Conservation (phyloP, 2,113 vertebrate species). For the Agelaius tricolor region DNA sequence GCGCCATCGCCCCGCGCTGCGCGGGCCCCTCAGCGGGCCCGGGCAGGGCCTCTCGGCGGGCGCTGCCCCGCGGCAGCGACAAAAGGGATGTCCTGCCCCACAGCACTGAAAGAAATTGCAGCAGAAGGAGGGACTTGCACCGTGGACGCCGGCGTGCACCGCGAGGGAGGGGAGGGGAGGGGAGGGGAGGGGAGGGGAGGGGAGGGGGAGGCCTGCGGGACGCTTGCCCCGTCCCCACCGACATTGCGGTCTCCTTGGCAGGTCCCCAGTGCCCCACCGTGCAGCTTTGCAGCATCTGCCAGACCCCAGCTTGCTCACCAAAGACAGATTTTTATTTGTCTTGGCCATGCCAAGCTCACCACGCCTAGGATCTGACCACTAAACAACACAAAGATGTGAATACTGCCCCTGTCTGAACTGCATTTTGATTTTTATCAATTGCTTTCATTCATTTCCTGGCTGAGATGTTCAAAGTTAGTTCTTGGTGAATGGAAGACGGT, state of each 20-base stretch:
- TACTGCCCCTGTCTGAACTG: background rate
- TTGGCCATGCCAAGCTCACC: rapidly evolving
- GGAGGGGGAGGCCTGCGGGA: background rate
- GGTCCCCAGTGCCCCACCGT: background rate
- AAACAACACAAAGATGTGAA: background rate
- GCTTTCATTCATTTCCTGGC: background rate
- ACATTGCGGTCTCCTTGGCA: background rate
- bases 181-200: background rate
- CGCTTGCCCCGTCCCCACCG: rapidly evolving
- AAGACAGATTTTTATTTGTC: background rate
- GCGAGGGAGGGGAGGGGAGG: background rate
- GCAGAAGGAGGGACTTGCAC: too few species aligned
- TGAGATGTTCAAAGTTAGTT: background rate
- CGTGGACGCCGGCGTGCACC: background rate
- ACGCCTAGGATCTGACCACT: rapidly evolving
- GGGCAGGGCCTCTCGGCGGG: background rate
- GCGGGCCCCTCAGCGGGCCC: background rate
- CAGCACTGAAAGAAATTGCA: too few species aligned
- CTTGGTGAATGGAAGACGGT: background rate
- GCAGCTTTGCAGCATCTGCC: rapidly evolving
- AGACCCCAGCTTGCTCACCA: rapidly evolving
- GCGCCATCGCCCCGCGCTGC: background rate
- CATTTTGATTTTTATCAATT: background rate
- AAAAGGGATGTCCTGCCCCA: background rate
- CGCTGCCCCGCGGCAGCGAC: too few species aligned